A percentile compares a stretch with the other conserved stretches of the same genome.
phyloP scores from a whole-genome alignment of 2,113 vertebrate species.

The Puffinus mauretanicus region DNA sequence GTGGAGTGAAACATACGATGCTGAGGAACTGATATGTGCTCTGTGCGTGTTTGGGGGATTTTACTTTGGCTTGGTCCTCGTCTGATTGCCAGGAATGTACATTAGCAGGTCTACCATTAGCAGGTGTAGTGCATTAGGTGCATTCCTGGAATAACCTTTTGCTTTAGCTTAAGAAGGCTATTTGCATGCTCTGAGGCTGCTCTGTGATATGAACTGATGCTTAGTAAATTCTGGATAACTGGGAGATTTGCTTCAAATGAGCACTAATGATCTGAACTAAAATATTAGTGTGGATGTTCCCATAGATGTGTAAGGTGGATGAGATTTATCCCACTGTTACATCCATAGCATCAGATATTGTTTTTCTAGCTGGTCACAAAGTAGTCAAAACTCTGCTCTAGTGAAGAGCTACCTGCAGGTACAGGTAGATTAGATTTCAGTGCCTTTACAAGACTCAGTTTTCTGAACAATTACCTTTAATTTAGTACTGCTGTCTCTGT shows the following conservation, averaged over 20 bases:
- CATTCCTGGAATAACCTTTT: neutral
- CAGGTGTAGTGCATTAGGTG: neutral
- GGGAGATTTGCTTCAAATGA: neutral
- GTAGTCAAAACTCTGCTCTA: neutral
- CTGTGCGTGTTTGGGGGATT: neutral
- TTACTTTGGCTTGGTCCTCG: neutral
- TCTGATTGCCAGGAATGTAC: accelerated
- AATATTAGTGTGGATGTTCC: neutral
- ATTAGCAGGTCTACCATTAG: neutral
- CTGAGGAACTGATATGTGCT: neutral
- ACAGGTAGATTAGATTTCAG: neutral
- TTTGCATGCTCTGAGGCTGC: neutral
- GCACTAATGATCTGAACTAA: neutral
- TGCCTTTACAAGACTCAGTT: neutral
- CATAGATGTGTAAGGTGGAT: neutral
- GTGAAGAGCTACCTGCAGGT: neutral
- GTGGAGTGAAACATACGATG: neutral
- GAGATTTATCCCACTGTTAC: neutral
- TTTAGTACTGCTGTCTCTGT: neutral
- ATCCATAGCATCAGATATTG: neutral
- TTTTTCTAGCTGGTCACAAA: neutral
- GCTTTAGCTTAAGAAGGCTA: neutral
- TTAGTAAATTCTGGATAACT: neutral
- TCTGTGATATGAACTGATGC: neutral
- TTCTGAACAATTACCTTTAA: neutral